These are phyloP conservation scores for Nemurella pictetii DNA, from an alignment of 2,888 invertebrate species.

Conservation along the genomic window DNA sequence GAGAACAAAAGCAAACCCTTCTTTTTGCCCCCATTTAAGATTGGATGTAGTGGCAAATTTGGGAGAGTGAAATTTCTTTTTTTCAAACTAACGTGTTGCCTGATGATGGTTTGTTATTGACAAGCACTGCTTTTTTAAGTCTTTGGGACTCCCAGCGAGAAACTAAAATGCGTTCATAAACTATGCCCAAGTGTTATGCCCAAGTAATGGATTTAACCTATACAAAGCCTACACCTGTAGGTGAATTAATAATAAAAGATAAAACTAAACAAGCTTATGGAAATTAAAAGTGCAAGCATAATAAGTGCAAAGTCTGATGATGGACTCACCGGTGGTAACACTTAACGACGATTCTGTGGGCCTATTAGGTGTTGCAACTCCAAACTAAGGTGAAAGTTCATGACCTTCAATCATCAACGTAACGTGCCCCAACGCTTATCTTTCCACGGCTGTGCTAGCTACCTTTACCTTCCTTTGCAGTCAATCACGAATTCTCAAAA, in stretches of 20 bases:
- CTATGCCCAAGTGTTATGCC: no score
- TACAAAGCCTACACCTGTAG: not conserved
- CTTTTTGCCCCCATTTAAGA: not conserved
- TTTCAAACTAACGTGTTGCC: no score
- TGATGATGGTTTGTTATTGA: no score
- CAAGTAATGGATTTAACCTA: not conserved
- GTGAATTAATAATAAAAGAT: not conserved
- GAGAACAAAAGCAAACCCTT: not conserved
- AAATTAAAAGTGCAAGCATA: not conserved
- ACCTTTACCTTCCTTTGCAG: not conserved
- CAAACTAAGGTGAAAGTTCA: slow-evolving; percentile 42
- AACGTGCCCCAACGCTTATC: slow-evolving; percentile 30
- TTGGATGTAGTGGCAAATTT: no score
- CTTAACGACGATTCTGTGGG: not conserved
- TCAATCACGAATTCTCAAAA: not conserved
- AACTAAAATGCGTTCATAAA: no score
- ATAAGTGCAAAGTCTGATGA: not conserved
- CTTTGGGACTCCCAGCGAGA: no score
- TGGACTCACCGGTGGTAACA: not conserved
- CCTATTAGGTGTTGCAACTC: not conserved
- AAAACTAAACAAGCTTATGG: not conserved
- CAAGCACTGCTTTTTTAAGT: no score
- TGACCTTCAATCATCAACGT: slow-evolving; percentile 38
- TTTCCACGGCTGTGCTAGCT: not conserved
- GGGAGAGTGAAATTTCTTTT: no score